Percentiles rank a stretch among this genome's conserved stretches.
Conservation (phyloP, 2,797 vertebrate genomes). For the Channa striata region DNA sequence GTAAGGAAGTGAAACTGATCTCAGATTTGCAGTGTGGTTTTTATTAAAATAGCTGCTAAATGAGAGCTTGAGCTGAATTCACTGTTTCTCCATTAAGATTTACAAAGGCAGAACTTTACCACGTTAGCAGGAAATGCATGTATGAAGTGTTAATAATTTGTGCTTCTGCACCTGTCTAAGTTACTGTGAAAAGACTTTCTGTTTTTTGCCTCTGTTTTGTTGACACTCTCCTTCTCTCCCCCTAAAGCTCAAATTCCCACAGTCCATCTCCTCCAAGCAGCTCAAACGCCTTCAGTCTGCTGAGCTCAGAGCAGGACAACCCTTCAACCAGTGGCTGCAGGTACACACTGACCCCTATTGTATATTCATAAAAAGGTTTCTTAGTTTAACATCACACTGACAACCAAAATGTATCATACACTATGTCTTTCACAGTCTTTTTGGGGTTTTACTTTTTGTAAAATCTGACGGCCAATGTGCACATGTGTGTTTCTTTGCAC, state of each 20-base stretch:
- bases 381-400: not conserved
- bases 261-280: constrained; percentile 85
- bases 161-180: no score
- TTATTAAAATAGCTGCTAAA: constrained; percentile 25
- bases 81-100: not conserved
- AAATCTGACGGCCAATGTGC: constrained; percentile 21
- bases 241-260: constrained; percentile 84
- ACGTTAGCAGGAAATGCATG: not conserved
- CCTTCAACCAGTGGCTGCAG: constrained; percentile 93
- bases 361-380: not conserved
- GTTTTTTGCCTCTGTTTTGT: not conserved
- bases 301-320: constrained; percentile 91
- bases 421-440: not conserved
- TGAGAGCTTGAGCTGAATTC: constrained; percentile 3
- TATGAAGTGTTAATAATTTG: not conserved
- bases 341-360: constrained; percentile 71
- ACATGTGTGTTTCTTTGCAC: constrained; percentile 32
- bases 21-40: constrained; percentile 3
- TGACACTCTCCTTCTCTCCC: not conserved
- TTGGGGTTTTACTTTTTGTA: not conserved
- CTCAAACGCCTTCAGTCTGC: constrained; percentile 90
- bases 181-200: not conserved
- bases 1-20: constrained; percentile 30
- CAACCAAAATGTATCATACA: not conserved
- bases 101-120: constrained; percentile 28